Evolutionary conservation across 2,797 vertebrate species (phyloP).

Genomic region (Chloroceryle inda): DNA sequence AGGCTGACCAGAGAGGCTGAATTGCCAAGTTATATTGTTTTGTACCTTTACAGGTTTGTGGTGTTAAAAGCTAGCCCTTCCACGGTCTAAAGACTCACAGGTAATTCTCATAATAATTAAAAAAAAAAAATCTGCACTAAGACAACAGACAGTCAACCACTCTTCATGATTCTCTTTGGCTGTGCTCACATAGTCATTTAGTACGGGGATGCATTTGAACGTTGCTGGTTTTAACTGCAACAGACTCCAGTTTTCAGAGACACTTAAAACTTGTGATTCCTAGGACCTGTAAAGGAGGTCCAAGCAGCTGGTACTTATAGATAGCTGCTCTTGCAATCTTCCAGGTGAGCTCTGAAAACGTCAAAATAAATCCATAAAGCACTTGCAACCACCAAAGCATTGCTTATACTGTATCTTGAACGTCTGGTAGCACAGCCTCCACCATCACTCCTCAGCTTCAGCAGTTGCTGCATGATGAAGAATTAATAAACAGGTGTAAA

Average conservation of each 20-base stretch:
- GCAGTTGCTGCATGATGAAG: neutral
- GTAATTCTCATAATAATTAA: neutral
- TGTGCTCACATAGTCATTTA: neutral
- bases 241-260: neutral
- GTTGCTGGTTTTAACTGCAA: neutral
- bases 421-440: neutral
- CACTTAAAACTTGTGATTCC: neutral
- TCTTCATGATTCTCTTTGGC: neutral
- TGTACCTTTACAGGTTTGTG: neutral
- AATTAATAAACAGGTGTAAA: neutral
- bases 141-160: neutral
- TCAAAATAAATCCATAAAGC: neutral
- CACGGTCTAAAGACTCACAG: neutral
- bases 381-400: neutral
- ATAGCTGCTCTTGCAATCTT: neutral
- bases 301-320: neutral
- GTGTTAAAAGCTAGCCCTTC: neutral
- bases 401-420: neutral
- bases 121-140: neutral
- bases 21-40: neutral
- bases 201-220: neutral
- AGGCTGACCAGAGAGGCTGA: neutral
- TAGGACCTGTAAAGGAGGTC: neutral
- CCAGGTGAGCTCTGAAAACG: neutral
- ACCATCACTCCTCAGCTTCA: neutral